Evolutionary conservation across 2,113 vertebrate species (phyloP), one percentile per base, ranked within the genome.

Genomic region (Zosterops lateralis): DNA sequence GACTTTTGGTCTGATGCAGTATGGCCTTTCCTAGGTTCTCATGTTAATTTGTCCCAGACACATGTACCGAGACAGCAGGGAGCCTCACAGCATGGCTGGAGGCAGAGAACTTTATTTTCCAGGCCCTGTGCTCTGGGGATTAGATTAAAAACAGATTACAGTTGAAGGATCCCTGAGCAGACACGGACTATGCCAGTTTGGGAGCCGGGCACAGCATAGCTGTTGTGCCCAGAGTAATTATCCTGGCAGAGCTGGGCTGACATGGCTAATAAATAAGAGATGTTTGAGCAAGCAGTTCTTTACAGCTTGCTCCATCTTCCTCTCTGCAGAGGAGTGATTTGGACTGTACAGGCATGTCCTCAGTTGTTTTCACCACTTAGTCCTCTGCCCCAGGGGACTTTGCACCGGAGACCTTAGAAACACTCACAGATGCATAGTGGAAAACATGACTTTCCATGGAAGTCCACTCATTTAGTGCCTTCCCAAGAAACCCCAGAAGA

Each of bases 261-360:
- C 87, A 54, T 0, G 25, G 71, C 75, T 94, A 85, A 95, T 95
- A 91, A 96, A 91, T 95, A 96, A 95, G 87, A 94, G 71, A 93
- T 96, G 82, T 80, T 93, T 85, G 50, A 94, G 90, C 82, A 93
- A 79, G 66, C 61, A 76, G 75, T 68, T 91, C 82, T 82, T 79
- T 78, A 84, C 70, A 89, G 74, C 38, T 94, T 90, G 70, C 78
- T 95, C 77, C 71, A 62, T 90, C 84, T 79, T 94, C 54, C 82
- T 95, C 82, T 82, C 70, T 13, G 2, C 87, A 85, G 64, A 87
- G 58, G 42, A 82, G 34, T 57, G 45, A 78, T 74, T 42, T 89
- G 82, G 78, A 76, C 34, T 0, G 1, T 61, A 34, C 54, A 47
- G 66, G 31, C 81, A 78, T 82, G 78, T 91, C 90, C 92, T 96